phyloP scores from a whole-genome alignment of 2,888 invertebrate species.

The Orthosia incerta region DNA sequence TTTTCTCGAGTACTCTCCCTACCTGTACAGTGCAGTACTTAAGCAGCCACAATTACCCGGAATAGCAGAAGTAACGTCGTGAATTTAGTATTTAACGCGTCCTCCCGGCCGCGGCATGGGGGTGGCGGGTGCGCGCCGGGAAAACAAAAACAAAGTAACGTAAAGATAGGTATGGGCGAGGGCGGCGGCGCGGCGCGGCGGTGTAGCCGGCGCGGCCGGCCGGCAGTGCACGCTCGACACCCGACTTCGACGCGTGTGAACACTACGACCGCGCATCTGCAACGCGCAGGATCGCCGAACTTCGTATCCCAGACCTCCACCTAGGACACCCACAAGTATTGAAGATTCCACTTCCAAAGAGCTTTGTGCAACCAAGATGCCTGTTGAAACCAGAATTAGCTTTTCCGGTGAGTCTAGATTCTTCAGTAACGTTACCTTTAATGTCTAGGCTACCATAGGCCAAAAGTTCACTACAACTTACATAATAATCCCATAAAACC shows the following conservation, averaged over 20 bases:
- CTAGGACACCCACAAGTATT: conserved; percentile 47
- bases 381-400: conserved; percentile 89
- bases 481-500: conserved; percentile 38
- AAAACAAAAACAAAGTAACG: conserved; percentile 76
- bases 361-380: conserved; percentile 77
- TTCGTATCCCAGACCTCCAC: conserved; percentile 50
- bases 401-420: conserved; percentile 86
- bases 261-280: conserved; percentile 73
- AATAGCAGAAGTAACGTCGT: conserved; percentile 63
- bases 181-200: conserved; percentile 76
- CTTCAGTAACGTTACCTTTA: conserved; percentile 49
- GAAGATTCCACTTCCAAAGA: conserved; percentile 49
- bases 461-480: conserved; percentile 49
- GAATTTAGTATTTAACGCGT: conserved; percentile 64
- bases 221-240: conserved; percentile 84
- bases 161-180: conserved; percentile 74
- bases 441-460: conserved; percentile 22
- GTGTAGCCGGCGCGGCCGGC: conserved; percentile 68
- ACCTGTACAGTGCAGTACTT: conserved; percentile 31
- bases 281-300: conserved; percentile 73
- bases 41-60: conserved; percentile 49
- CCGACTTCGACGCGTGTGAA: conserved; percentile 81
- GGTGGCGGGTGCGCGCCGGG: conserved; percentile 68
- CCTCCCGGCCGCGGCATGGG: conserved; percentile 36
- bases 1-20: conserved; percentile 5